A percentile compares a stretch with the other conserved stretches of the same genome.
Conservation (phyloP, 2,888 invertebrate species). For the Drepana falcataria region DNA sequence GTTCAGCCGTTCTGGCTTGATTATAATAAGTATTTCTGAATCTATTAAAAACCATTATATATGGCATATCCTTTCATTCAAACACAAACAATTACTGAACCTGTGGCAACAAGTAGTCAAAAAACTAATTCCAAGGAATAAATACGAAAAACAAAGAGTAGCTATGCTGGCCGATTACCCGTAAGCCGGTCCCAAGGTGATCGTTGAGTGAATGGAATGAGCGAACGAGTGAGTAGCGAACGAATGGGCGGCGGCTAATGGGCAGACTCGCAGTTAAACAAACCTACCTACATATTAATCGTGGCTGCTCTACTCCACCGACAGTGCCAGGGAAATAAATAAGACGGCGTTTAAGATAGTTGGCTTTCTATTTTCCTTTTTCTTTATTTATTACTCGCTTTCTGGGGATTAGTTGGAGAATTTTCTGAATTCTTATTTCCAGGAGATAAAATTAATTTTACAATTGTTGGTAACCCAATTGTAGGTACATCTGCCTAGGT, state of each 20-base stretch:
- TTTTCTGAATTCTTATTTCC: neutral
- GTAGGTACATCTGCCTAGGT: too few relatives aligned
- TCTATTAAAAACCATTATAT: too few relatives aligned
- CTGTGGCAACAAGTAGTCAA: too few relatives aligned
- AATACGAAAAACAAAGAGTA: slow-evolving; percentile 21
- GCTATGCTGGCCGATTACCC: slow-evolving; percentile 50
- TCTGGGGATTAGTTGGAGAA: neutral
- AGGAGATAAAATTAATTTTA: too few relatives aligned
- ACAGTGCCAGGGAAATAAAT: slow-evolving; percentile 15
- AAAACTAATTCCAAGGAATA: neutral
- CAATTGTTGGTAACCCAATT: too few relatives aligned
- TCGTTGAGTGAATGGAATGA: slow-evolving; percentile 53
- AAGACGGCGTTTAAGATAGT: slow-evolving; percentile 2
- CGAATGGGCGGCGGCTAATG: slow-evolving; percentile 60
- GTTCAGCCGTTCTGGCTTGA: too few relatives aligned
- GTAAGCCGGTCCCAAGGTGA: slow-evolving; percentile 63
- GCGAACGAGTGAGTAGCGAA: slow-evolving; percentile 43
- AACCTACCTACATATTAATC: slow-evolving; percentile 46
- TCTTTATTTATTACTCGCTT: neutral
- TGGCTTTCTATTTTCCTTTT: neutral
- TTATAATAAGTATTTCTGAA: too few relatives aligned
- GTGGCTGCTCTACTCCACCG: slow-evolving; percentile 21
- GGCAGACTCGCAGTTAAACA: slow-evolving; percentile 60
- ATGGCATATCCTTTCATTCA: too few relatives aligned
- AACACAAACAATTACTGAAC: too few relatives aligned